These are phyloP conservation scores for Neodiprion pinetum DNA, from an alignment of 1,140 invertebrate genomes.

Conservation along the genomic window DNA sequence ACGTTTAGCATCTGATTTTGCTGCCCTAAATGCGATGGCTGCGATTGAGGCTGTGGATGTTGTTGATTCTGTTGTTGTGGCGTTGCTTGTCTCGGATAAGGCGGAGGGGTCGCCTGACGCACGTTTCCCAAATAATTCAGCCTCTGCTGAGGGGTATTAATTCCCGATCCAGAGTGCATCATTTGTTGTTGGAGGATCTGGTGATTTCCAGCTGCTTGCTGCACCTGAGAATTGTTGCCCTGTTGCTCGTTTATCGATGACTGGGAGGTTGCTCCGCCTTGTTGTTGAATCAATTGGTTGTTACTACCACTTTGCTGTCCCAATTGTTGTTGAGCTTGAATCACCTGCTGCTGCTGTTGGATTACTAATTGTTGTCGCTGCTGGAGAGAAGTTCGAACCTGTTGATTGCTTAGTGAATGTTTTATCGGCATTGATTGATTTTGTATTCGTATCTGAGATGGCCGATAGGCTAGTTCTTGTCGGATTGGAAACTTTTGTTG, in stretches of 20 bases:
- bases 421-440: conserved; percentile 44
- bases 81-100: conserved; percentile 55
- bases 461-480: conserved; percentile 50
- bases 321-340: conserved; percentile 27
- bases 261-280: conserved; percentile 40
- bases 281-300: conserved; percentile 34
- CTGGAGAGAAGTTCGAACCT: conserved; percentile 50
- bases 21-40: conserved; percentile 40
- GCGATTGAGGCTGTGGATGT: conserved; percentile 53
- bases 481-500: conserved; percentile 56
- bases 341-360: conserved; percentile 44
- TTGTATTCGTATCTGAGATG: conserved; percentile 46
- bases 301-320: conserved; percentile 29
- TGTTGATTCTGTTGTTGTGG: conserved; percentile 48
- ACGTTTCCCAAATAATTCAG: conserved; percentile 57
- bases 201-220: conserved; percentile 40
- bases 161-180: conserved; percentile 34
- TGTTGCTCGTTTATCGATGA: conserved; percentile 44
- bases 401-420: conserved; percentile 56
- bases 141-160: conserved; percentile 51
- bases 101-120: conserved; percentile 58
- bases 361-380: conserved; percentile 45
- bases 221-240: conserved; percentile 42
- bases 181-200: conserved; percentile 45
- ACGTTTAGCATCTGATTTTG: conserved; percentile 52